Conservation (phyloP, 2,113 vertebrate genomes). For the Podilymbus podiceps region DNA sequence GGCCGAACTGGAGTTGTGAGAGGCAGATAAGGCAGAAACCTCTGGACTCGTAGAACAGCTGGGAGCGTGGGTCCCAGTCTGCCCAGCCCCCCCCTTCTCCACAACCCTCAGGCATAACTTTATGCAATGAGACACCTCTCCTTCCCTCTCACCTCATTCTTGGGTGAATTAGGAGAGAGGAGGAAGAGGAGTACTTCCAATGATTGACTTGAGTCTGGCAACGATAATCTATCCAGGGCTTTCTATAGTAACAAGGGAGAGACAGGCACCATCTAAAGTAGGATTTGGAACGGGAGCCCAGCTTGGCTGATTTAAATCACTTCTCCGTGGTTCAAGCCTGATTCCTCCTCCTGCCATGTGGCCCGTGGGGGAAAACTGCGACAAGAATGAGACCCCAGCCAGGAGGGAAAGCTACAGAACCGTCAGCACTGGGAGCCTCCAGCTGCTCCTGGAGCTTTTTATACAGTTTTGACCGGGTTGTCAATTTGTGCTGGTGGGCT, state of each 20-base stretch:
- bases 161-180: not conserved
- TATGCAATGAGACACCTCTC: not conserved
- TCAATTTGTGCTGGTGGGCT: not conserved
- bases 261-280: not conserved
- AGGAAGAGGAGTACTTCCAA: not conserved
- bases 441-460: constrained; percentile 25
- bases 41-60: too few species aligned
- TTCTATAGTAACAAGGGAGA: not conserved
- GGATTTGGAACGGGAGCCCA: not conserved
- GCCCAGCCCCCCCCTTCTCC: too few species aligned
- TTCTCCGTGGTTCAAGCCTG: not conserved
- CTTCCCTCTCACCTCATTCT: not conserved
- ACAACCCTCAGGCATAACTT: not conserved
- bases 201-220: not conserved
- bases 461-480: not conserved
- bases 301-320: not conserved
- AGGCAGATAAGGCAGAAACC: not conserved
- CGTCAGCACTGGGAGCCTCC: not conserved
- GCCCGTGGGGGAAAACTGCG: not conserved
- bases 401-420: not conserved
- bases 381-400: not conserved
- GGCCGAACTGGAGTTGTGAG: not conserved
- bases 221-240: not conserved
- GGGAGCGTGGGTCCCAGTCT: too few species aligned
- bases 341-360: not conserved